These are phyloP conservation scores for Vespertilio murinus DNA, from an alignment of 2,797 vertebrate species.

Conservation along the genomic window DNA sequence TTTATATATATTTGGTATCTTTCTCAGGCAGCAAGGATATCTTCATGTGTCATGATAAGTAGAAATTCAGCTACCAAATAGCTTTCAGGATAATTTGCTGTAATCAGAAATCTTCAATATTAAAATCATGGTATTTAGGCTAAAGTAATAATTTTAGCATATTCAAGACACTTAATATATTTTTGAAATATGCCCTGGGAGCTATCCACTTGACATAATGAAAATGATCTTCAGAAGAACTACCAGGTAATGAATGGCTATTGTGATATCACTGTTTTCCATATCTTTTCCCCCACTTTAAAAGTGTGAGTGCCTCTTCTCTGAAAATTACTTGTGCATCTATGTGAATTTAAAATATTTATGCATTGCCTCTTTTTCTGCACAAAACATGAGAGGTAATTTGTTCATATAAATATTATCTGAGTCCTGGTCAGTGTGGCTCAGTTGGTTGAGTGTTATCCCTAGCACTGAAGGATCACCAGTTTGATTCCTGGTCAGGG, in stretches of 20 bases:
- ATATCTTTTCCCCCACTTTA: neutral
- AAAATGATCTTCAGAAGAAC: neutral
- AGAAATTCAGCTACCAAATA: neutral
- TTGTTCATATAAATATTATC: neutral
- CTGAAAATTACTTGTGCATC: neutral
- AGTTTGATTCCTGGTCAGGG: neutral
- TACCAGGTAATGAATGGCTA: neutral
- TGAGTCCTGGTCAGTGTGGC: neutral
- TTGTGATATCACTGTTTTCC: neutral
- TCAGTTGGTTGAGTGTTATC: neutral
- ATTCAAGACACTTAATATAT: neutral
- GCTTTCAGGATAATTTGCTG: neutral
- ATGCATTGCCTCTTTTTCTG: neutral
- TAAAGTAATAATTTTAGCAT: neutral
- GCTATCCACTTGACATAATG: neutral
- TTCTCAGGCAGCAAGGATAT: constrained; percentile 5
- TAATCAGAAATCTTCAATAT: constrained; percentile 12
- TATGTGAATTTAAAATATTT: neutral
- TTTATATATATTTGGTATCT: neutral
- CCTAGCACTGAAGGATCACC: neutral
- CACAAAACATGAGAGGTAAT: neutral
- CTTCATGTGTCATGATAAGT: neutral
- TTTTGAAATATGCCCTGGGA: neutral
- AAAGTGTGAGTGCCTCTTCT: neutral
- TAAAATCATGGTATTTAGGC: constrained; percentile 2